A percentile compares a stretch with the other conserved stretches of the same genome.
Conservation (phyloP, 2,888 invertebrate genomes). For the Cotesia congregata region DNA sequence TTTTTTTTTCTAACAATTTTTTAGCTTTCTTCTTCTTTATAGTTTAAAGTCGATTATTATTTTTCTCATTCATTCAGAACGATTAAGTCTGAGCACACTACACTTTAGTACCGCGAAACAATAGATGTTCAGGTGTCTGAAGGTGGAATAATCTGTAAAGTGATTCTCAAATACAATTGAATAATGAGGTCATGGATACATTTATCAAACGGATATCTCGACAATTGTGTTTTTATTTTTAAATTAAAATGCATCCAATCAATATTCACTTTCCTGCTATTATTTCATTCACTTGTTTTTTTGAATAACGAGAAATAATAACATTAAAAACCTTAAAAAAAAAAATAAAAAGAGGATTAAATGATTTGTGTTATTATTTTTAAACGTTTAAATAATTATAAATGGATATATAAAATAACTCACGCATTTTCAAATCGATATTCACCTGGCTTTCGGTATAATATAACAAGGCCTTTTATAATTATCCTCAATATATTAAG, state of each 20-base stretch:
- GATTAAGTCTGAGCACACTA: background rate
- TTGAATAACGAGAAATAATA: too few species aligned
- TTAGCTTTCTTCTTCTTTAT: background rate
- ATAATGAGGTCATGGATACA: constrained; percentile 12
- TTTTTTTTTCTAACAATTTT: background rate
- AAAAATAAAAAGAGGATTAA: background rate
- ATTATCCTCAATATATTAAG: background rate
- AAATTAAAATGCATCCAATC: background rate
- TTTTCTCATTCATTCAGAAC: background rate
- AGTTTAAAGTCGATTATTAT: background rate
- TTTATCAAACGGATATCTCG: background rate
- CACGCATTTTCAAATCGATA: background rate
- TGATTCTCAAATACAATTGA: constrained; percentile 19
- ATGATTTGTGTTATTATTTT: background rate
- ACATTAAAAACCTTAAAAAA: background rate
- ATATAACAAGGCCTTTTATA: background rate
- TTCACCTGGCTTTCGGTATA: background rate
- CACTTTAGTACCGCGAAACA: background rate
- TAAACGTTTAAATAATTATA: background rate
- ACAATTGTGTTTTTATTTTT: background rate
- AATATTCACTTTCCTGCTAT: background rate
- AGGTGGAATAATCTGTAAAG: background rate
- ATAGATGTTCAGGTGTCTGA: background rate
- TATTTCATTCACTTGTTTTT: too few species aligned
- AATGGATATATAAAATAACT: background rate